Conservation (phyloP, 2,888 invertebrate species). For the Graphium colonna region DNA sequence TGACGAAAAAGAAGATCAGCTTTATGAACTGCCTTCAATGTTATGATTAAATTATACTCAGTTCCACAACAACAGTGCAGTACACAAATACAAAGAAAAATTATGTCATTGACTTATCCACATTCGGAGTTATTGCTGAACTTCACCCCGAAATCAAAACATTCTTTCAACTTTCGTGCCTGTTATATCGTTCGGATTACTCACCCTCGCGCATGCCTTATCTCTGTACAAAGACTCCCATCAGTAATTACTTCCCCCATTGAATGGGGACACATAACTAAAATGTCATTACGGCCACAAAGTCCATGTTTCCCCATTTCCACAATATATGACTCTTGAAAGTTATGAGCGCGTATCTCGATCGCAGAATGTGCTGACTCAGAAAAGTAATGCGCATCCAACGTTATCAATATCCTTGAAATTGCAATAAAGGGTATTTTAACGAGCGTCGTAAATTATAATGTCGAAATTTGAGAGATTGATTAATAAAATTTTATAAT, state of each 20-base stretch:
- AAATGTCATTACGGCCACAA: conserved; percentile 47
- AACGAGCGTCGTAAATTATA: neutral
- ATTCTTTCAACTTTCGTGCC: conserved; percentile 18
- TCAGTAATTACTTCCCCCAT: conserved; percentile 61
- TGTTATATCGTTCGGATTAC: conserved; percentile 29
- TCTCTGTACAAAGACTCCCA: conserved; percentile 51
- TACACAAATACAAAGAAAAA: neutral
- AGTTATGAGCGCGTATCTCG: conserved; percentile 41
- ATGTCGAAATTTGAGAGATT: neutral
- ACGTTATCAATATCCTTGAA: conserved; percentile 13
- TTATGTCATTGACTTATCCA: neutral
- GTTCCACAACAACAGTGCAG: too few relatives aligned
- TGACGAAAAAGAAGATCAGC: too few relatives aligned
- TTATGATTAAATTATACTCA: too few relatives aligned
- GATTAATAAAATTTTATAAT: neutral
- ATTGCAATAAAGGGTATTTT: neutral
- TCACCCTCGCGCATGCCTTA: conserved; percentile 43
- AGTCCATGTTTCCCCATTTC: conserved; percentile 38
- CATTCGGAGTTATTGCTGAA: neutral
- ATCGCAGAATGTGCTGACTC: conserved; percentile 43
- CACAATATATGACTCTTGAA: conserved; percentile 37
- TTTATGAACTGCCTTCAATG: too few relatives aligned
- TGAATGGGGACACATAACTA: conserved; percentile 44
- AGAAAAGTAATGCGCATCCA: conserved; percentile 38
- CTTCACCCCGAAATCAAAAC: conserved; percentile 17